Evolutionary conservation across 2,113 vertebrate genomes (phyloP).

Genomic region (Lagopus muta): DNA sequence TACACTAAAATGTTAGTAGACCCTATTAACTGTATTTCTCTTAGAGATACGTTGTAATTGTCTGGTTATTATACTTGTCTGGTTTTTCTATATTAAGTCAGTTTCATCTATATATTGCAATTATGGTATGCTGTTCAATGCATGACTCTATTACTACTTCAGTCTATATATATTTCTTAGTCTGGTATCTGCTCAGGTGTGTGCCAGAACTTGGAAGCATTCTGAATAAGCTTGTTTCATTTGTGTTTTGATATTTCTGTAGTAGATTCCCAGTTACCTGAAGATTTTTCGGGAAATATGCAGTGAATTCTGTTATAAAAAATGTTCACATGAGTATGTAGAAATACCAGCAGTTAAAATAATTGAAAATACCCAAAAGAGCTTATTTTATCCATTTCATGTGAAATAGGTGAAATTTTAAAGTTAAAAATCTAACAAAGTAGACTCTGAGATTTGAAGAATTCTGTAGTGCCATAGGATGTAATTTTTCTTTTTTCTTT

Average conservation of each 20-base stretch:
- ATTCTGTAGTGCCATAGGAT: not conserved
- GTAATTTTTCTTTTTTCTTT: constrained; percentile 2
- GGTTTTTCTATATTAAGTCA: not conserved
- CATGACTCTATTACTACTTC: not conserved
- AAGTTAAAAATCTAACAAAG: not conserved
- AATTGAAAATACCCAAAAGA: not conserved
- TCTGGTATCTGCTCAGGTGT: not conserved
- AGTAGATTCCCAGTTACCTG: not conserved
- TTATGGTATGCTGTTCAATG: not conserved
- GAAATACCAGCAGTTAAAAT: not conserved
- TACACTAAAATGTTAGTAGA: not conserved
- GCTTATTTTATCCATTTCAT: not conserved
- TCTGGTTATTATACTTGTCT: not conserved
- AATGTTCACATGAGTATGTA: not conserved
- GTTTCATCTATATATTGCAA: not conserved
- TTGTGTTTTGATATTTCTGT: too few species aligned
- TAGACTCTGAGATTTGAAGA: not conserved
- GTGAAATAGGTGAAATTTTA: not conserved
- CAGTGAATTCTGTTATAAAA: not conserved
- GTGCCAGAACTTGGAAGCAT: not conserved
- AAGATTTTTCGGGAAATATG: not conserved
- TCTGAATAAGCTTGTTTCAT: not conserved
- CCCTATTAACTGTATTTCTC: not conserved
- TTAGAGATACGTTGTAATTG: not conserved
- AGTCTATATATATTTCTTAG: not conserved